Evolutionary conservation across 2,888 invertebrate genomes (phyloP).

Genomic region (Catocala nupta): DNA sequence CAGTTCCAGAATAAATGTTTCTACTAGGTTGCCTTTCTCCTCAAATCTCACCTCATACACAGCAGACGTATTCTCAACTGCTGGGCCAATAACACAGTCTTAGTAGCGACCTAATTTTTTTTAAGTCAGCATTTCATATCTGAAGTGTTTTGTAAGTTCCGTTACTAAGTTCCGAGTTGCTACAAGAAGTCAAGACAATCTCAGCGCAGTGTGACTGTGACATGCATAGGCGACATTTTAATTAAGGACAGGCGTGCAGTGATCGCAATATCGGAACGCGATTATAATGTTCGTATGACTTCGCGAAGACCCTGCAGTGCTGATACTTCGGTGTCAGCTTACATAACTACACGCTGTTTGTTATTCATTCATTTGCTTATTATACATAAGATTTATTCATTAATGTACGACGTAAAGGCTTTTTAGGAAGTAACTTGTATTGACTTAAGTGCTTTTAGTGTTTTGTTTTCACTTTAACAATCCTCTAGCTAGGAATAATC

Average conservation of each 20-base stretch:
- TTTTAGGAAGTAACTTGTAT: conserved; percentile 7
- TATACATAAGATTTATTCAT: conserved; percentile 3
- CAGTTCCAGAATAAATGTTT: no score
- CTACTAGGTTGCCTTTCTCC: no score
- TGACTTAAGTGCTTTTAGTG: no score
- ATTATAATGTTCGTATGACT: conserved; percentile 87
- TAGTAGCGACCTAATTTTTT: no score
- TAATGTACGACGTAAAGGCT: neutral
- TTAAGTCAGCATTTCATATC: no score
- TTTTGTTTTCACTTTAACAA: no score
- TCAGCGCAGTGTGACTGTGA: neutral
- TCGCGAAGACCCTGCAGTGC: conserved; percentile 81
- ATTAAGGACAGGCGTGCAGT: conserved; percentile 84
- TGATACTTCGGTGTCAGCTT: conserved; percentile 81
- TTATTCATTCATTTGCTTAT: conserved; percentile 49
- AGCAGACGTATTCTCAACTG: no score
- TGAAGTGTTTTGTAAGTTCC: no score
- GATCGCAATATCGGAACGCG: conserved; percentile 86
- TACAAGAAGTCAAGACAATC: neutral
- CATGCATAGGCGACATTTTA: conserved; percentile 59
- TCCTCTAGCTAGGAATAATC: no score
- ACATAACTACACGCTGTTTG: conserved; percentile 75
- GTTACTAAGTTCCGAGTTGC: no score
- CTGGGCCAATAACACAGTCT: no score
- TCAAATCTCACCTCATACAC: no score